Base-by-base conservation (phyloP, 2,888 invertebrate genomes). In the Cheiracanthium punctorium region DNA sequence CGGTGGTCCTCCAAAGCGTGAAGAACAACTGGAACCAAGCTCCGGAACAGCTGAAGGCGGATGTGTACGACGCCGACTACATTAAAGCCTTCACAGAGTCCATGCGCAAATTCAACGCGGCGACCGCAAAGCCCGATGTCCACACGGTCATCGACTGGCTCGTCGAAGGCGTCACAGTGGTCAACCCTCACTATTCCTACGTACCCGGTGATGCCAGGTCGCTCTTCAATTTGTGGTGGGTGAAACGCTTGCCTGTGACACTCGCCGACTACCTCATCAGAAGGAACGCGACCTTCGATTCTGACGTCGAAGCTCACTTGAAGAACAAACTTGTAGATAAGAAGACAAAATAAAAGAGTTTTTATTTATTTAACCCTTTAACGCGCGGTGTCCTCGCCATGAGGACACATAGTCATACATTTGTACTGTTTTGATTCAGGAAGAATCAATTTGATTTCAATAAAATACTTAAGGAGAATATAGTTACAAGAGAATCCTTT, bases 151-250 rank as follows among this genome's bases (percentile, higher is more conserved):
- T 85, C 0, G 84, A 85, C 43, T 17, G 37, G 43, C 30, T 79
- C 5, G 79, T 85, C 0, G 84, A 85, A 41, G 79, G 72, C 8
- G 84, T 85, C 0, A 72, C 79, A 2, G 79, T 77, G 1, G 4
- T 69, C 7, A 79, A 58, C 30, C 84, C 84, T n/a, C 84, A 85
- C 33, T 85, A 80, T 24, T 85, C 84, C 1, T 85, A 85, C n/a
- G 79, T 85, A 14, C 69, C 74, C 4, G 84, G 84, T 10, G 65
- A 79, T 24, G 17, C 10, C 17, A 20, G 24, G n/a, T 74, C 65
- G 7, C 17, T 74, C 43, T 32, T 85, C 20, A 69, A 74, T 24
- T 24, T 74, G 2, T 85, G 84, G 84, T 14, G 74, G 7, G 48
- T 73, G 1, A 58, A 32, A 17, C 79, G 70, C 12, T 20, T 41